Evolutionary conservation across 2,888 invertebrate genomes (phyloP).

Genomic region (Macrostomum cliftonense): DNA sequence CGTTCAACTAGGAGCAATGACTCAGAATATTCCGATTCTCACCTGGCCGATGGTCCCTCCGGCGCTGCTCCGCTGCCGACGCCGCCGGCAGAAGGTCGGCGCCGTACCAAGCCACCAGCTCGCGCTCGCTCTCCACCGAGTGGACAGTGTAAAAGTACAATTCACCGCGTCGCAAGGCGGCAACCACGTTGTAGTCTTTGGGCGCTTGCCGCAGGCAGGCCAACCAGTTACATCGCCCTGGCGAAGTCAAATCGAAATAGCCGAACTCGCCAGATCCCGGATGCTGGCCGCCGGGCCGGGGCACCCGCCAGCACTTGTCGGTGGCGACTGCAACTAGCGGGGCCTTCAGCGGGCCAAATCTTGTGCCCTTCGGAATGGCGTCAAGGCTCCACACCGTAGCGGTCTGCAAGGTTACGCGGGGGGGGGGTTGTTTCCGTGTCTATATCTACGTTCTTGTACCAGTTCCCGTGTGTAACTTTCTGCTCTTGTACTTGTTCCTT

Average conservation of each 20-base stretch:
- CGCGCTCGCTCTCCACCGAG: conserved; percentile 77
- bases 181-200: conserved; percentile 84
- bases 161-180: conserved; percentile 62
- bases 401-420: no score
- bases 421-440: no score
- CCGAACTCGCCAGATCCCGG: conserved; percentile 51
- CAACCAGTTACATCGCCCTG: conserved; percentile 96
- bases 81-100: conserved; percentile 50
- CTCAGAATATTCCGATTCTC: no score
- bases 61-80: no score
- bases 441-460: no score
- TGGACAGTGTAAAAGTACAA: conserved; percentile 94
- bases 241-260: conserved; percentile 55
- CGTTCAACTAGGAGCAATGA: no score
- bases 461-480: no score
- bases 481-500: no score
- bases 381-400: conserved; percentile 93
- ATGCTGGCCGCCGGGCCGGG: no score
- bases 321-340: neutral
- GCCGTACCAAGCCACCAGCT: conserved; percentile 93
- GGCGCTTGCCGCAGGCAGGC: conserved; percentile 87
- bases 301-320: no score
- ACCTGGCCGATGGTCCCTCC: no score
- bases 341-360: conserved; percentile 91
- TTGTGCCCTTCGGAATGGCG: conserved; percentile 84